Base-by-base conservation (phyloP, 1,140 invertebrate genomes). In the Lanistes nyassanus region DNA sequence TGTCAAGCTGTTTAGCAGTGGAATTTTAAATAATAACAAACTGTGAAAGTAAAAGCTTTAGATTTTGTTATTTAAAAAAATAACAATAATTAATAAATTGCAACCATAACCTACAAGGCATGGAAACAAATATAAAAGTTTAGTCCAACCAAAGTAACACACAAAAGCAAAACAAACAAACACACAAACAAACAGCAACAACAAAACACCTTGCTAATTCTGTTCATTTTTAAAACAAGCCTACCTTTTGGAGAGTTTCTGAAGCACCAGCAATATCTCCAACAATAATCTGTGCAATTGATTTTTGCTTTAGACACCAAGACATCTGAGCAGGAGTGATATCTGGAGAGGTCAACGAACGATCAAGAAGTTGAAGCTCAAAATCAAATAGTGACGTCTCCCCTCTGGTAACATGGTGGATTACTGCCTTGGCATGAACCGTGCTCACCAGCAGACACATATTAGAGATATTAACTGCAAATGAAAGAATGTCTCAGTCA, bases 401-500 rank as follows among this genome's bases (percentile, higher is more conserved):
- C 7, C 70, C 70, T n/a, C 56, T 26, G 53, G 55, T 72, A 37
- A 62, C n/a, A 26, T 34, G 42, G 13, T 34, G 70, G 37, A 72
- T 62, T 3, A 80, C 53, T 16, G 75, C 77, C 62, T 80, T 79
- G 19, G 72, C 81, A 75, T 82, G 79, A 21, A 80, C 31, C 21
- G 79, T 79, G 53, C 66, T 51, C 2, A 67, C 70, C n/a, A 82
- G 60, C 6, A 53, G 71, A 16, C 62, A 65, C 51, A 74, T 37
- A 29, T 64, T 39, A 23, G 65, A 58, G 2, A 75, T 36, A 55
- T 74, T 67, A 31, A 71, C 81, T 82, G 79, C 19, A 77, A 73
- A 39, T 67, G 56, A 66, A 9, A 56, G 21, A 62, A 42, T 21
- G 31, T n/a, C n/a, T 36, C n/a, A n/a, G n/a, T n/a, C 37, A 53